Conservation (phyloP, 2,888 invertebrate genomes). For the Habroteleia sp. region DNA sequence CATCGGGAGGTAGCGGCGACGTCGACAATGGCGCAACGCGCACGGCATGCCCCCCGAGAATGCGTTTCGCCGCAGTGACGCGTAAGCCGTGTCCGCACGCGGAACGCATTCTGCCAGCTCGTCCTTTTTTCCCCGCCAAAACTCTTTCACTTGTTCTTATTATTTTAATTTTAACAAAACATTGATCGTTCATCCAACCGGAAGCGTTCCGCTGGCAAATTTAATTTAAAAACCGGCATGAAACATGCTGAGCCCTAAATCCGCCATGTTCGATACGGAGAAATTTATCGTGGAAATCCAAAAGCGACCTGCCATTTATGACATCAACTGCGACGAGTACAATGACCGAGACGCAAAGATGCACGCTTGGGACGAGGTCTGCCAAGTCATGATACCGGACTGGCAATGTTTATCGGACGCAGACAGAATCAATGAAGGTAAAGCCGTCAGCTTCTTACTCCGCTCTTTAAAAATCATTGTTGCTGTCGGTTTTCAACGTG, state of each 20-base stretch:
- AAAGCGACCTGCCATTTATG: conserved; percentile 77
- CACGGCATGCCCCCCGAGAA: conserved; percentile 47
- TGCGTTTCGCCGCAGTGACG: conserved; percentile 75
- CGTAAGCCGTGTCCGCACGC: conserved; percentile 69
- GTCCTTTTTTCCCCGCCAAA: background rate
- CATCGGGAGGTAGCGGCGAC: conserved; percentile 39
- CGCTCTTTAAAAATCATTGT: conserved; percentile 1
- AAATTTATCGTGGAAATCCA: conserved; percentile 76
- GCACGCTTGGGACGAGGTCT: conserved; percentile 77
- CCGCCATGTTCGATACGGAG: conserved; percentile 74
- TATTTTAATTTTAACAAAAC: background rate
- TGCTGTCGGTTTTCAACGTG: background rate
- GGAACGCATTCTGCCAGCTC: conserved; percentile 61
- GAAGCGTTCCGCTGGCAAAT: conserved; percentile 13
- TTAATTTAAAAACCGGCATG: background rate
- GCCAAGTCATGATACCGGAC: conserved; percentile 75
- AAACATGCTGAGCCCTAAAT: conserved; percentile 39
- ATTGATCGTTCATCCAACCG: background rate
- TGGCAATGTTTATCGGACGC: conserved; percentile 74
- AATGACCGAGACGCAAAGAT: conserved; percentile 75
- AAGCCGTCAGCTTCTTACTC: background rate
- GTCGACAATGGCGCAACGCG: conserved; percentile 59
- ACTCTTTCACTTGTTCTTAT: background rate
- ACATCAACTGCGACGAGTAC: conserved; percentile 74
- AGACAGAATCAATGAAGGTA: conserved; percentile 74